Conservation (phyloP, 2,888 invertebrate genomes). For the Sminthurides aquaticus region DNA sequence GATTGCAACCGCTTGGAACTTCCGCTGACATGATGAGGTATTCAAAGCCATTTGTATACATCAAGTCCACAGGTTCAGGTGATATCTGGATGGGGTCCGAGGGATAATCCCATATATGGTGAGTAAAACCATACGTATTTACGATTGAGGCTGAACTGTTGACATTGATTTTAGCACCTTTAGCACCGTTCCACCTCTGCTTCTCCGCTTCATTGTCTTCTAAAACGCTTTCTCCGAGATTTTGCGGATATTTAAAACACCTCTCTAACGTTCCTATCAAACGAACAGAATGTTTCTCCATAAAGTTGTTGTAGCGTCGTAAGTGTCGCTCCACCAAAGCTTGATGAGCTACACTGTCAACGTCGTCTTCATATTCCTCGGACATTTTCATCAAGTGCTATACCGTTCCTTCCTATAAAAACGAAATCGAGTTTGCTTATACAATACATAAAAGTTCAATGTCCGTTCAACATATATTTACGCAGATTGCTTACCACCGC, state of each 20-base stretch:
- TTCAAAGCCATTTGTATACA: neutral
- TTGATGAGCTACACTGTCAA: conserved; percentile 30
- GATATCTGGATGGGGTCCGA: conserved; percentile 27
- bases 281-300: conserved; percentile 32
- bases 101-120: conserved; percentile 31
- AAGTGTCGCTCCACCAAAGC: conserved; percentile 38
- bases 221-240: neutral
- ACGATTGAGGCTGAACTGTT: conserved; percentile 18
- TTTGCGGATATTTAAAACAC: neutral
- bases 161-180: neutral
- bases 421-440: too few species aligned
- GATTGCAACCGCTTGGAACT: conserved; percentile 30
- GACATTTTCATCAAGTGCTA: too few species aligned
- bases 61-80: neutral
- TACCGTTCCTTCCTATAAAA: too few species aligned
- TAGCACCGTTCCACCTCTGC: neutral
- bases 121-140: conserved; percentile 25
- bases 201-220: neutral
- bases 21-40: conserved; percentile 19
- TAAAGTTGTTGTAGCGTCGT: conserved; percentile 33
- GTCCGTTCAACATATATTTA: too few species aligned
- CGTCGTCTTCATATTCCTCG: conserved; percentile 5
- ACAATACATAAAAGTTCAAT: too few species aligned
- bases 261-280: conserved; percentile 16
- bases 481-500: too few species aligned